These are phyloP conservation scores for Pterostichus niger DNA, from an alignment of 2,888 invertebrate genomes.

Conservation along the genomic window DNA sequence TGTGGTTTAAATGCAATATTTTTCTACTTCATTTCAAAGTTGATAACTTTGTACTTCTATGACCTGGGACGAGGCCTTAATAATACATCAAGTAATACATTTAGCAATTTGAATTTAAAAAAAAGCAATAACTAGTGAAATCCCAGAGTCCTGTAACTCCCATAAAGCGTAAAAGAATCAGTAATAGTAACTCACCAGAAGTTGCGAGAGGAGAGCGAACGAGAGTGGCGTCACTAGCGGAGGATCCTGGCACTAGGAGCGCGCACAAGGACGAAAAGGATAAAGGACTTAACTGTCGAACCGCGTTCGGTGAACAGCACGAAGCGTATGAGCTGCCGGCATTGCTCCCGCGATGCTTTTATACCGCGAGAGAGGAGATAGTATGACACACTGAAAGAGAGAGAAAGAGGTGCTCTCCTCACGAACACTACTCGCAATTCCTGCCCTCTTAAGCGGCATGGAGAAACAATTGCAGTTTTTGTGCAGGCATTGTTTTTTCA, in stretches of 20 bases:
- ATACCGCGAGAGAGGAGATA: constrained; percentile 35
- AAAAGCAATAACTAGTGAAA: too few species aligned
- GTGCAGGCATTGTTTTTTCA: too few species aligned
- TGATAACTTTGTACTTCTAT: too few species aligned
- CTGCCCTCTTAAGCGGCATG: neutral
- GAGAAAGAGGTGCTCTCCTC: constrained; percentile 15
- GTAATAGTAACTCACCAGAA: neutral
- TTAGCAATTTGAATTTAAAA: too few species aligned
- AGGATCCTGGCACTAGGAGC: neutral
- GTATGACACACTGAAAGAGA: neutral
- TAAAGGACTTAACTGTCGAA: neutral
- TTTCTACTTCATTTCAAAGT: too few species aligned
- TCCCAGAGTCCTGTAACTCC: too few species aligned
- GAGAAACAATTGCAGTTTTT: constrained; percentile 19
- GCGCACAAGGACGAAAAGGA: constrained; percentile 16
- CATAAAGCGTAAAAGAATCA: neutral
- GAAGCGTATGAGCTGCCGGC: constrained; percentile 50
- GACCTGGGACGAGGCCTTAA: too few species aligned
- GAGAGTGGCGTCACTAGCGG: constrained; percentile 13
- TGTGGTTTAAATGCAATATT: too few species aligned
- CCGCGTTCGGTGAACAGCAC: neutral
- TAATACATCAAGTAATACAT: too few species aligned
- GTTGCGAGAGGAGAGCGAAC: neutral
- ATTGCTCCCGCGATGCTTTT: constrained; percentile 14
- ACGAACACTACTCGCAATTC: too few species aligned